Evolutionary conservation across 1,140 invertebrate genomes (phyloP), one percentile per base, ranked within the genome.

Genomic region (Mercenaria mercenaria): DNA sequence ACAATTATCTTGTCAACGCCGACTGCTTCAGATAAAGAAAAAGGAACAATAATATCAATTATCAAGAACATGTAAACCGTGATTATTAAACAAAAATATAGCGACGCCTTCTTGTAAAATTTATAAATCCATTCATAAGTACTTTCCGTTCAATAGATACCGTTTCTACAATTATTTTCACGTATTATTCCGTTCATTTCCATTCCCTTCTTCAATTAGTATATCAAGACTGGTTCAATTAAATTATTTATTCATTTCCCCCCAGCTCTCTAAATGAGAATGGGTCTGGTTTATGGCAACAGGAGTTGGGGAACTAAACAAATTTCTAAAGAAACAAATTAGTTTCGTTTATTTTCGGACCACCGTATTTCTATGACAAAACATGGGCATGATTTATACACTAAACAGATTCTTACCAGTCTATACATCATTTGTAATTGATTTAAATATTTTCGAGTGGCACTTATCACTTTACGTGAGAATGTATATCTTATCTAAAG

Each of bases 401-500:
- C 39, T 37, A 76, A 56, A 41, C 85, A 88, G 85, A 64, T 37
- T 20, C 52, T 50, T 43, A 41, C 37, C 34, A 77, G 85, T 64
- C 85, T 88, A 88, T 88, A 88, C 85, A 88, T 88, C 85, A 88
- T 88, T 88, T 88, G 85, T 88, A 88, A 88, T 88, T 61, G 85
- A 64, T 88, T 88, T 88, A 77, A 88, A 79, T 88, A 64, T 61
- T 88, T 77, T 88, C 47, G 72, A 88, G 85, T 79, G 74, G 85
- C 69, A 88, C 85, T 88, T 79, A 79, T 88, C 85, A 88, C 85
- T 79, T 79, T 34, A 59, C 85, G 85, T 88, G 85, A 88, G 85
- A 88, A 88, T 88, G 74, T 88, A 88, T 88, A 77, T 50, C 11
- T 88, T 67, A 79, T 50, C 20, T 29, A 23, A 26, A 37, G 39